Evolutionary conservation across 1,140 invertebrate genomes (phyloP).

Genomic region (Drosophila novamexicana): DNA sequence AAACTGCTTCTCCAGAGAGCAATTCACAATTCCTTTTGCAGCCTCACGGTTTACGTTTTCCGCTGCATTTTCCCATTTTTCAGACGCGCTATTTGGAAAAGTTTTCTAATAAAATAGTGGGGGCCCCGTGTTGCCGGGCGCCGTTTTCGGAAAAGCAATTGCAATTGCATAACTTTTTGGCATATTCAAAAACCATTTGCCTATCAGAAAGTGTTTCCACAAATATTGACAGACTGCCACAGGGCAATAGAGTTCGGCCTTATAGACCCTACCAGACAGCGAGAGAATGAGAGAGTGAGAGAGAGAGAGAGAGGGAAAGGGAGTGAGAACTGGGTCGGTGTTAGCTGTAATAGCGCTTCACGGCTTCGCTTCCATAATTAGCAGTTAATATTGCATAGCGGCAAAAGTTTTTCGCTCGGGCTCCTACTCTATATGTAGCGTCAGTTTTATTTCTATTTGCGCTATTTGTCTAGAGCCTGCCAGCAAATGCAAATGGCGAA

Average conservation of each 20-base stretch:
- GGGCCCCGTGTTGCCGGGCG: slow-evolving; percentile 12
- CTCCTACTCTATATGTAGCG: slow-evolving; percentile 23
- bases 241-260: slow-evolving; percentile 24
- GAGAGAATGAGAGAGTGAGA: background rate
- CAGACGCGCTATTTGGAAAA: slow-evolving; percentile 44
- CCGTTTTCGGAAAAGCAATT: slow-evolving; percentile 48
- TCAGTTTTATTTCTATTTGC: slow-evolving; percentile 76
- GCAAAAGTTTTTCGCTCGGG: slow-evolving; percentile 52
- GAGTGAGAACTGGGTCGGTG: slow-evolving; percentile 23
- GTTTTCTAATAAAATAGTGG: slow-evolving; percentile 82
- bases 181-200: slow-evolving; percentile 78
- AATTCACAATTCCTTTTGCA: slow-evolving; percentile 1
- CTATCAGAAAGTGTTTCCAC: slow-evolving; percentile 81
- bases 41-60: slow-evolving; percentile 15
- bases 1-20: slow-evolving; percentile 10
- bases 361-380: slow-evolving; percentile 65
- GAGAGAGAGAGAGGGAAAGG: background rate
- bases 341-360: slow-evolving; percentile 13
- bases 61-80: slow-evolving; percentile 17
- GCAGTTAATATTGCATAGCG: slow-evolving; percentile 79
- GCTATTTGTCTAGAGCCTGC: slow-evolving; percentile 72
- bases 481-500: slow-evolving; percentile 19
- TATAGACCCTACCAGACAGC: background rate
- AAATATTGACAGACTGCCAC: slow-evolving; percentile 77
- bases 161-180: slow-evolving; percentile 76